Percentiles rank a stretch among this genome's conserved stretches.
Conservation (phyloP, 2,888 invertebrate genomes). For the Drosophila aldrichi region DNA sequence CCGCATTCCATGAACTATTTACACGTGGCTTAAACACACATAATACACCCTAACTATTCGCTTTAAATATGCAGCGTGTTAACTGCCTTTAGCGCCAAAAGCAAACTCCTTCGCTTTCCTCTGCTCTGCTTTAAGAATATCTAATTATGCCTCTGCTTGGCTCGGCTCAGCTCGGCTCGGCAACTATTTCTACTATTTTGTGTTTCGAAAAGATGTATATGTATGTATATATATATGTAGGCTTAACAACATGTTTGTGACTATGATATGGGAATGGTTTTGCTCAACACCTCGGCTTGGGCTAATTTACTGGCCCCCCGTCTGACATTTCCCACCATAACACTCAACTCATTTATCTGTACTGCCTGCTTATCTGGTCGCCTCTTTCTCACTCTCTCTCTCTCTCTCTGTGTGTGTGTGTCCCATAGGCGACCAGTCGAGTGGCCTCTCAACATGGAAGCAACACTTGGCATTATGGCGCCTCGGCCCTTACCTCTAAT, state of each 20-base stretch:
- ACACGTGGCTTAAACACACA: conserved; percentile 1
- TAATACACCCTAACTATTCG: neutral
- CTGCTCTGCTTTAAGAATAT: conserved; percentile 15
- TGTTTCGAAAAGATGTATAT: conserved; percentile 11
- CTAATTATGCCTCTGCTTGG: conserved; percentile 38
- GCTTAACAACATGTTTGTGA: conserved; percentile 2
- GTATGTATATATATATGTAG: neutral
- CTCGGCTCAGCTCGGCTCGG: neutral
- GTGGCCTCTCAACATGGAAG: conserved; percentile 61
- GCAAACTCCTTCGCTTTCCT: neutral
- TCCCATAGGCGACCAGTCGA: conserved; percentile 67
- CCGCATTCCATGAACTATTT: neutral
- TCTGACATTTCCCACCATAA: conserved; percentile 65
- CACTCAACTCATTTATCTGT: conserved; percentile 70
- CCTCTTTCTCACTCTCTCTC: neutral
- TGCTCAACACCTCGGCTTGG: conserved; percentile 40
- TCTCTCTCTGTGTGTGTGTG: conserved; percentile 39
- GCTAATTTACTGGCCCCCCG: conserved; percentile 43
- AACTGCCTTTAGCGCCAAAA: neutral
- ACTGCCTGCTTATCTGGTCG: conserved; percentile 46
- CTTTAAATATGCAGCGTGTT: conserved; percentile 23
- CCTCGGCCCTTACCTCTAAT: conserved; percentile 63
- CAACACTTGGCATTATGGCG: conserved; percentile 63
- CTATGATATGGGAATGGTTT: conserved; percentile 20
- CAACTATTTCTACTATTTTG: conserved; percentile 20